These are phyloP conservation scores for Palythoa heliodiscus DNA, from an alignment of 92 coral and sea anemone genomes.

Conservation along the genomic window DNA sequence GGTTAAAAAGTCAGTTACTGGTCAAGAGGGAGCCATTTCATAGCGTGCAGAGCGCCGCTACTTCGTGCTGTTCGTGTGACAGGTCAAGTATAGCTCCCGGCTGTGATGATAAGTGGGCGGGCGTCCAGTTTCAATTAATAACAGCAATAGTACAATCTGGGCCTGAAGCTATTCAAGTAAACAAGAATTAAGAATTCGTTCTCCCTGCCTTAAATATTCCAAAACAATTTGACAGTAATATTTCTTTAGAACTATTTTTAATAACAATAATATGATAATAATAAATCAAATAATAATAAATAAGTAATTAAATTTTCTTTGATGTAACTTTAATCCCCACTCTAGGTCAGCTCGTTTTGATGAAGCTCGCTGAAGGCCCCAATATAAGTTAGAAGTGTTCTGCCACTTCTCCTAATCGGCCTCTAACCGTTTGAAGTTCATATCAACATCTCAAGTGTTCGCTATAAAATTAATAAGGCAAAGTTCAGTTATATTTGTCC, in stretches of 20 bases:
- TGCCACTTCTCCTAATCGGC: background rate
- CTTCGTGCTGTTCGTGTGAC: background rate
- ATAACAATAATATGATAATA: background rate
- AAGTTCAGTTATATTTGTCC: background rate
- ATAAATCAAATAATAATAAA: background rate
- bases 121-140: background rate
- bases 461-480: background rate
- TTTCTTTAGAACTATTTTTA: background rate
- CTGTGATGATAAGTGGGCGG: constrained; percentile 18
- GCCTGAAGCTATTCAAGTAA: background rate
- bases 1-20: background rate
- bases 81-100: background rate
- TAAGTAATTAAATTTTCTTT: background rate
- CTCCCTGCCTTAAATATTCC: background rate
- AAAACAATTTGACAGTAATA: background rate
- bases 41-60: background rate
- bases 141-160: background rate
- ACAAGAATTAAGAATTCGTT: background rate
- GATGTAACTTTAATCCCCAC: background rate
- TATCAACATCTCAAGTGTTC: constrained; percentile 16
- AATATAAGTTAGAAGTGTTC: background rate
- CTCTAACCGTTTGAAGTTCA: background rate
- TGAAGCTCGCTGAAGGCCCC: background rate
- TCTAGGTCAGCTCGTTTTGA: background rate
- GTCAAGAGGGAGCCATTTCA: background rate